These are phyloP conservation scores for Sminthurinus aureus DNA, from an alignment of 2,888 invertebrate species.

Conservation along the genomic window DNA sequence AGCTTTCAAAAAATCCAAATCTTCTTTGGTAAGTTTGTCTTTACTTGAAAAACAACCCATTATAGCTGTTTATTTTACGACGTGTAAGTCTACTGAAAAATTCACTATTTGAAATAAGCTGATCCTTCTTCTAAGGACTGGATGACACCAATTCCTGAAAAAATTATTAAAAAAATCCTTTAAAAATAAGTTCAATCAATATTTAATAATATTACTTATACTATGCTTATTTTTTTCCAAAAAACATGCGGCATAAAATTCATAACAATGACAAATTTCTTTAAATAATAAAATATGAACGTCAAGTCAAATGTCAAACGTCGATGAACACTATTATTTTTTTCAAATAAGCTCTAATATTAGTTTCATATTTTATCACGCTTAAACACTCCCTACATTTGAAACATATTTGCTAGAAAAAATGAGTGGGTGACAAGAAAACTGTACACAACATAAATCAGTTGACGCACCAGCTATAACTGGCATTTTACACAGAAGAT, in stretches of 20 bases:
- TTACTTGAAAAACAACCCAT: constrained; percentile 97
- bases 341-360: too few relatives aligned
- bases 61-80: constrained; percentile 5
- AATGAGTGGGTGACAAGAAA: neutral
- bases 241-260: too few relatives aligned
- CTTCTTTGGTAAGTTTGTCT: constrained; percentile 96
- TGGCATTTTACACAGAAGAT: neutral
- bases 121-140: neutral
- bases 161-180: neutral
- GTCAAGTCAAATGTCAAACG: too few relatives aligned
- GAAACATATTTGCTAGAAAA: too few relatives aligned
- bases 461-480: neutral
- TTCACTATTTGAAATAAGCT: neutral
- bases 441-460: constrained; percentile 2
- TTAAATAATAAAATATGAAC: too few relatives aligned
- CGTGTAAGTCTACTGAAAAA: neutral
- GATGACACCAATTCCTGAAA: neutral
- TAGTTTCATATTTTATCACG: too few relatives aligned
- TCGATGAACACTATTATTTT: too few relatives aligned
- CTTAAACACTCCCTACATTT: too few relatives aligned
- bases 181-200: neutral
- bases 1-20: constrained; percentile 97
- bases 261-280: too few relatives aligned
- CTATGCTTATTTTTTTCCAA: too few relatives aligned
- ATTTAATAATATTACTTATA: too few relatives aligned